Conservation (phyloP, 2,113 vertebrate genomes). For the Agapornis roseicollis region DNA sequence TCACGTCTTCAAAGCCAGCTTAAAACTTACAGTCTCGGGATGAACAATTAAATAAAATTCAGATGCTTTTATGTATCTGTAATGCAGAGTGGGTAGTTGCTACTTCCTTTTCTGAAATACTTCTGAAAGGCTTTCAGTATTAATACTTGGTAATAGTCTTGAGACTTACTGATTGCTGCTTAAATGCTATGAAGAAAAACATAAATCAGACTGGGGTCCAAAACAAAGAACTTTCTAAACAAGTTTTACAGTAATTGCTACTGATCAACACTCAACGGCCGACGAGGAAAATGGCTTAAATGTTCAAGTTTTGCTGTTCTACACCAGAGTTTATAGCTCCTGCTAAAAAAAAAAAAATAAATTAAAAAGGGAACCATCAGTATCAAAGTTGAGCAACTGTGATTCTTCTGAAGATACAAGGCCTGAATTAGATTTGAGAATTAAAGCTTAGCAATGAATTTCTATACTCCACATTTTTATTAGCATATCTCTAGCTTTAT, state of each 20-base stretch:
- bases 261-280: neutral
- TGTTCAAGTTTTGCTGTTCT: neutral
- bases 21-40: neutral
- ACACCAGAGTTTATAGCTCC: neutral
- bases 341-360: neutral
- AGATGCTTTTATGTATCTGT: conserved; percentile 54
- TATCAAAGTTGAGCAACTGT: neutral
- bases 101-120: conserved; percentile 71
- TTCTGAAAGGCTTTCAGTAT: conserved; percentile 31
- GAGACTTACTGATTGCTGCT: neutral
- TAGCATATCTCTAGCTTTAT: neutral
- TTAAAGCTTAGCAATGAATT: neutral
- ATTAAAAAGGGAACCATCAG: neutral
- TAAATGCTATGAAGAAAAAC: neutral
- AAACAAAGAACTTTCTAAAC: neutral
- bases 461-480: neutral
- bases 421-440: neutral
- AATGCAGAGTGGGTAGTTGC: conserved; percentile 29
- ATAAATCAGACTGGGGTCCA: neutral
- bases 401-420: neutral
- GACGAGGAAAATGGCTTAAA: neutral
- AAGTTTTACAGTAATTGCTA: neutral
- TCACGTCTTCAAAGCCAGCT: neutral
- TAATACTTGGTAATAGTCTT: neutral
- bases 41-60: neutral